Percentiles rank a stretch among this genome's conserved stretches.
Evolutionary conservation across 2,888 invertebrate species (phyloP).

Genomic region (Drosophila diplacantha): DNA sequence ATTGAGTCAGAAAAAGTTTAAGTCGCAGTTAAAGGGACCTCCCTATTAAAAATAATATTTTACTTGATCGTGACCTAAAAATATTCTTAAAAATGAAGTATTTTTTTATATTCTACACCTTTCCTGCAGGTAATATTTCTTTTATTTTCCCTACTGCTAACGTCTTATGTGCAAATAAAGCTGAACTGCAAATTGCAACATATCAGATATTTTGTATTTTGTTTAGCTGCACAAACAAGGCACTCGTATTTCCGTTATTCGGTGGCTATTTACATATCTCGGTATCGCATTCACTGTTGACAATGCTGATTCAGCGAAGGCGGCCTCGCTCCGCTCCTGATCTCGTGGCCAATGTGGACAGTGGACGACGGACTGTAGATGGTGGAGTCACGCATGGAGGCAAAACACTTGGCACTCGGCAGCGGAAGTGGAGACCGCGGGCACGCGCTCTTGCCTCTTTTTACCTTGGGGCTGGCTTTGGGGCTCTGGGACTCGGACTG

Average conservation of each 20-base stretch:
- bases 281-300: slow-evolving; percentile 2
- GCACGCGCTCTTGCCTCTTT: slow-evolving; percentile 59
- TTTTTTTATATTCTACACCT: not conserved
- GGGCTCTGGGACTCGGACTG: not conserved
- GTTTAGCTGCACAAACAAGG: slow-evolving; percentile 21
- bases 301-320: not conserved
- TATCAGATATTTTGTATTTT: slow-evolving; percentile 22
- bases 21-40: no score
- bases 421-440: slow-evolving; percentile 65
- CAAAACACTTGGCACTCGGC: slow-evolving; percentile 39
- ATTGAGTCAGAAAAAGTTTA: no score
- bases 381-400: slow-evolving; percentile 63
- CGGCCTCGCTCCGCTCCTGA: slow-evolving; percentile 39
- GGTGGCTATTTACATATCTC: slow-evolving; percentile 6
- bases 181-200: slow-evolving; percentile 11
- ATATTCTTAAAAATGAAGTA: not conserved
- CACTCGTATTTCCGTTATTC: slow-evolving; percentile 17
- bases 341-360: slow-evolving; percentile 34
- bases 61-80: not conserved
- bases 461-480: slow-evolving; percentile 29
- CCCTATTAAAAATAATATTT: not conserved
- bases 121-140: not conserved
- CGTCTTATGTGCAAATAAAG: not conserved
- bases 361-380: slow-evolving; percentile 1
- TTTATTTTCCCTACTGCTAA: not conserved